These are phyloP conservation scores for Rhabdophis nuchalis DNA, from an alignment of 2,797 vertebrate species.

Conservation along the genomic window DNA sequence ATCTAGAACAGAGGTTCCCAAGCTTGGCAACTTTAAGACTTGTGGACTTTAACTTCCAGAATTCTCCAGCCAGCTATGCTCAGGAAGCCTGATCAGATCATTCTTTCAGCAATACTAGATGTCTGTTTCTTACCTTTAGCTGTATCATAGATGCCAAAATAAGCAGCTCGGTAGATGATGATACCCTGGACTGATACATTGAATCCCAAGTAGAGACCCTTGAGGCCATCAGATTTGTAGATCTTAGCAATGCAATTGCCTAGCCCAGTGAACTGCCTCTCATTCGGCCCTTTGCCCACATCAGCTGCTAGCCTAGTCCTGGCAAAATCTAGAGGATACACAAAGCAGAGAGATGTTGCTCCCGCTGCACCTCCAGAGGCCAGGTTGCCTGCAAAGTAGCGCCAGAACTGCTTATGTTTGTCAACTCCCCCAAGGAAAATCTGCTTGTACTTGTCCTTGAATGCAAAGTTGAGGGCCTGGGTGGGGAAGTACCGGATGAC, in stretches of 20 bases:
- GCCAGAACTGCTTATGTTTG: slow-evolving; percentile 97
- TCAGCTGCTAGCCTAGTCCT: slow-evolving; percentile 95
- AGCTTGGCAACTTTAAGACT: too few relatives aligned
- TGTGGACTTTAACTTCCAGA: too few relatives aligned
- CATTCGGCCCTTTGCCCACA: slow-evolving; percentile 82
- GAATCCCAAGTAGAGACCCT: slow-evolving; percentile 93
- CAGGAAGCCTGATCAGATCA: background rate
- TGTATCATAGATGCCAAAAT: slow-evolving; percentile 97
- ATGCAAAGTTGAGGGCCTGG: slow-evolving; percentile 98
- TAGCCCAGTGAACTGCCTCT: slow-evolving; percentile 92
- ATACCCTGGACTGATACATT: slow-evolving; percentile 98
- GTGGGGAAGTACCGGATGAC: slow-evolving; percentile 99
- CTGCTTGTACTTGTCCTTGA: slow-evolving; percentile 99
- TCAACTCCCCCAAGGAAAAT: slow-evolving; percentile 98
- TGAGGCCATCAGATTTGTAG: slow-evolving; percentile 90
- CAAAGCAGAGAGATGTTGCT: slow-evolving; percentile 96
- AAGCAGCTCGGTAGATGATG: slow-evolving; percentile 98
- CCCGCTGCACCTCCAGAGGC: slow-evolving; percentile 95
- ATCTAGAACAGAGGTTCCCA: too few relatives aligned
- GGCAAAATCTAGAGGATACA: slow-evolving; percentile 98
- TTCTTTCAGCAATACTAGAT: background rate
- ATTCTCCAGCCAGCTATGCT: too few relatives aligned
- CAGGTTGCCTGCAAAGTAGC: slow-evolving; percentile 94
- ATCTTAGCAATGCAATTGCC: slow-evolving; percentile 90
- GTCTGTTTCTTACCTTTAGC: slow-evolving; percentile 86